Evolutionary conservation across 2,797 vertebrate species (phyloP), one percentile per base, ranked within the genome.

Genomic region (Clarias pachynema): DNA sequence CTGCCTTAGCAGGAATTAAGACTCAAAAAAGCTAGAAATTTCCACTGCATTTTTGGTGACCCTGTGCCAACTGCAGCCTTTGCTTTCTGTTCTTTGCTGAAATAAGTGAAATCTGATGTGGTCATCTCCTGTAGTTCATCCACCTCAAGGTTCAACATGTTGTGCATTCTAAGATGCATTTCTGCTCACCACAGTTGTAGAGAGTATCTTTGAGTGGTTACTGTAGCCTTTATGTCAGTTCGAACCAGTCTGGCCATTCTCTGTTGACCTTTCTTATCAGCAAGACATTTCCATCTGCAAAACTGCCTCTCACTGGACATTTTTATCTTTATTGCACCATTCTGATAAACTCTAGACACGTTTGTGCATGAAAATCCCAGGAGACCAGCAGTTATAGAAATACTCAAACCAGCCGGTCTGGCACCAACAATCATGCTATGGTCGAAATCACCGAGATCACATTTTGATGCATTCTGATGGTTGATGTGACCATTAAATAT

Each of bases 241-340:
- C 4, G 1, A 77, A 57, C 8, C 53, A 31, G 18, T 59, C 73
- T 31, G 26, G 26, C 26, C 26, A 57, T 74, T 53, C 2, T 49
- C 44, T 1, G 6, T 56, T 75, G 49, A 75, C 26, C 34, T 40
- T 37, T 70, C 16, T 73, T 40, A 75, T 31, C 15, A 75, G 20
- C 72, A 29, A 56, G 16, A 16, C 1, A 26, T 56, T 75, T 29
- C 26, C 22, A n/a, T 40, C 66, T 20, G 20, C 31, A 69, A 22
- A 24, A 70, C 68, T 70, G 68, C 34, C 2, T 5, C 70, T 73
- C 12, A 16, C 3, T 12, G 2, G 5, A n/a, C n/a, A 5, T n/a
- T 44, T 72, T n/a, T 73, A 53, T 73, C 70, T n/a, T 73, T 73
- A 73, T 73, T n/a, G 70, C 40, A 73, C 40, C 40, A n/a, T 49